Conservation (phyloP, 92 coral and sea anemone species). For the Epizoanthus rinbou region DNA sequence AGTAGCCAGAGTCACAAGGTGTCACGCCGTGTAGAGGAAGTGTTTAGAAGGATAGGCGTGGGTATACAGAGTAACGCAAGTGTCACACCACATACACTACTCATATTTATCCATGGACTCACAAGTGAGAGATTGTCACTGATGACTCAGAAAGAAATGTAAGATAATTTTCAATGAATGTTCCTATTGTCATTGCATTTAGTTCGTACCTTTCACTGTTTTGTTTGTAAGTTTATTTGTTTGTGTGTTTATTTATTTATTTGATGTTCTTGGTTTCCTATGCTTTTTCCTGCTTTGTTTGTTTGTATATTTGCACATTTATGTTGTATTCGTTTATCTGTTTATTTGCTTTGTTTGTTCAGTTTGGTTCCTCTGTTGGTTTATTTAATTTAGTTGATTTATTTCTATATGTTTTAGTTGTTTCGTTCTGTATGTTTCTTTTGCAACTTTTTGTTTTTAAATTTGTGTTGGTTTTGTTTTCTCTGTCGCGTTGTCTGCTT, state of each 20-base stretch:
- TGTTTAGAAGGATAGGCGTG: slow-evolving; percentile 78
- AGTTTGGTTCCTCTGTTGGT: too few relatives aligned
- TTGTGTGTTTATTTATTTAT: too few relatives aligned
- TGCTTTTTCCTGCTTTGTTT: background rate
- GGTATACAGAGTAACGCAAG: slow-evolving; percentile 81
- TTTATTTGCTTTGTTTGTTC: too few relatives aligned
- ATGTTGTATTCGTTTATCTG: too few relatives aligned
- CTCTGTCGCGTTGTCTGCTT: background rate
- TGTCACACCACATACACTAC: slow-evolving; percentile 68
- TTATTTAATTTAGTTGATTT: too few relatives aligned
- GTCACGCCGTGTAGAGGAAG: slow-evolving; percentile 87
- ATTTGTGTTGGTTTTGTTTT: too few relatives aligned
- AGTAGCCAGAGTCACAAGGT: slow-evolving; percentile 89
- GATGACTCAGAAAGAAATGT: slow-evolving; percentile 55
- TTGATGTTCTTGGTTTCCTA: background rate
- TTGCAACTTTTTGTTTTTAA: too few relatives aligned
- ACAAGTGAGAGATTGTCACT: slow-evolving; percentile 78
- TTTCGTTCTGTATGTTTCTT: too few relatives aligned
- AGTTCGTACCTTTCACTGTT: too few relatives aligned
- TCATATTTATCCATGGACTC: slow-evolving; percentile 83
- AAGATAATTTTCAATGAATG: background rate
- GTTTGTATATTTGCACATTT: too few relatives aligned
- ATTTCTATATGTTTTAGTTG: too few relatives aligned
- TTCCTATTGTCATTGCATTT: background rate
- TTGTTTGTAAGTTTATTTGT: background rate